These are phyloP conservation scores for Furnarius figulus DNA, from an alignment of 2,113 vertebrate species.

Conservation along the genomic window DNA sequence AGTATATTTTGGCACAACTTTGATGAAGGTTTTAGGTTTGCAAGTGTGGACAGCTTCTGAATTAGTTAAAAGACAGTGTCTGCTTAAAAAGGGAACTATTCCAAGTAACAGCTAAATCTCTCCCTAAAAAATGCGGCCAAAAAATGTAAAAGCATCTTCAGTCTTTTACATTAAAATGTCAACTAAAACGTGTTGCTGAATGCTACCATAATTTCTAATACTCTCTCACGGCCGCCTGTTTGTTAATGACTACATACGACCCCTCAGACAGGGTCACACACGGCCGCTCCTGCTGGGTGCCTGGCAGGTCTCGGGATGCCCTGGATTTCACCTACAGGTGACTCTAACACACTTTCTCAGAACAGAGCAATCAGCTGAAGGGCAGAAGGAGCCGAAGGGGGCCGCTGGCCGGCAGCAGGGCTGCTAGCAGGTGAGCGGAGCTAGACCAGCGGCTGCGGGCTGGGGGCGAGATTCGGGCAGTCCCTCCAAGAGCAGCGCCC, in stretches of 20 bases:
- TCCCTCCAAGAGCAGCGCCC: not conserved
- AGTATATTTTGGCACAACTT: not conserved
- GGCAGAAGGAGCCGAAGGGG: not conserved
- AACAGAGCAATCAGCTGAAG: rapidly evolving
- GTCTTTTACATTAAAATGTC: not conserved
- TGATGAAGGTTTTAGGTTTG: not conserved
- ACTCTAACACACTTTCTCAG: not conserved
- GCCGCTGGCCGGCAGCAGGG: not conserved
- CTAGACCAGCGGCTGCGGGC: not conserved
- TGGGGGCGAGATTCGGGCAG: not conserved
- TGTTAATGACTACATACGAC: rapidly evolving
- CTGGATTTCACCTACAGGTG: not conserved
- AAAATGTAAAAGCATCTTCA: not conserved
- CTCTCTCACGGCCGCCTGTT: not conserved
- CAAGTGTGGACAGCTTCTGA: not conserved
- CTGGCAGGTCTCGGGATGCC: not conserved
- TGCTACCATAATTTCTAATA: not conserved
- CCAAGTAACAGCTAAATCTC: not conserved
- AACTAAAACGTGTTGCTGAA: not conserved
- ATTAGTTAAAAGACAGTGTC: not conserved
- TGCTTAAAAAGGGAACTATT: not conserved
- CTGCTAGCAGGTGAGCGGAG: not conserved
- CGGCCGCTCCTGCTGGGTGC: rapidly evolving
- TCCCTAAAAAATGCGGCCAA: not conserved
- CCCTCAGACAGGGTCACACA: not conserved